Base-by-base conservation (phyloP, 2,113 vertebrate genomes). In the Illadopsis cleaveri region DNA sequence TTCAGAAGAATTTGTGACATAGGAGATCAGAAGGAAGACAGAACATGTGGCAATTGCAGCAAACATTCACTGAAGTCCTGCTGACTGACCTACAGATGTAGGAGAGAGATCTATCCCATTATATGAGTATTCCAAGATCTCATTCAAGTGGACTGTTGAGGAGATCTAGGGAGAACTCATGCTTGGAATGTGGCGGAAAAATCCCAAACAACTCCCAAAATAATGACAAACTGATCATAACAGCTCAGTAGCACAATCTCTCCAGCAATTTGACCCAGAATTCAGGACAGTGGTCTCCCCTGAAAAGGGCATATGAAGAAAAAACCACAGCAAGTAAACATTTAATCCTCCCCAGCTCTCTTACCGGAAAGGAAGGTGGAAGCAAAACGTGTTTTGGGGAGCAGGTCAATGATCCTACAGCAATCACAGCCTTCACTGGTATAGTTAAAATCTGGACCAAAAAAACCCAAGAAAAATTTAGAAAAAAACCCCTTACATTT, bases 291-390 rank as follows among this genome's bases (percentile, higher is more conserved):
- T 2, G 1, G 38, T 40, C 62, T 42, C 38, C 47, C 13, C 28
- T 75, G 28, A 70, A 77, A 86, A 70, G 6, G 13, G 37, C 15
- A 77, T 18, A 69, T 19, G 64, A 83, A 89, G 27, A 80, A 64
- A 53, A 83, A 8, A 45, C 20, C 8, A 42, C 1, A 77, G 5
- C 40, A 94, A 62, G 24, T 22, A 90, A 91, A 60, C 20, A 48
- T 50, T 25, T 65, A 83, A 70, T 57, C 12, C 33, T 82, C 23
- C n/a, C 42, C 31, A 86, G 72, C 1, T 76, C 18, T 89, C 99
- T 99, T 98, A 99, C 99, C 45, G 99, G 99, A 97, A 99, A 99
- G 47, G 99, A 98, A 68, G 98, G 96, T n/a, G 98, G 99, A 94
- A 99, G 98, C 83, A 98, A 70, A 89, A 99, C 97, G 77, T 99